Evolutionary conservation across 2,888 invertebrate genomes (phyloP).

Genomic region (Phorcus lineatus): DNA sequence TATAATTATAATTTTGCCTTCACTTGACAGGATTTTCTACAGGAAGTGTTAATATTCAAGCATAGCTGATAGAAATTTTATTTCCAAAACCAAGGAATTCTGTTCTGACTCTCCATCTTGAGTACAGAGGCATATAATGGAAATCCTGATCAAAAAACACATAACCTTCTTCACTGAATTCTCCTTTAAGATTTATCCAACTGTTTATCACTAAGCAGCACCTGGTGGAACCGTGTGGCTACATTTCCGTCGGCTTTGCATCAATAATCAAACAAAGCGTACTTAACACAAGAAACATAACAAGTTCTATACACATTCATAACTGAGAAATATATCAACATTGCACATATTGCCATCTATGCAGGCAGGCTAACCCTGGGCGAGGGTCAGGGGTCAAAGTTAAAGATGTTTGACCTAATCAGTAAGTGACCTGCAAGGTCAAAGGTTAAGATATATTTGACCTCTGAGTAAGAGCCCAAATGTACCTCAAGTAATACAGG

Average conservation of each 20-base stretch:
- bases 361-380: neutral
- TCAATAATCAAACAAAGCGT: neutral
- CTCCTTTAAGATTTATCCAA: too few species aligned
- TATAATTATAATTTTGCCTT: too few species aligned
- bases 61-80: too few species aligned
- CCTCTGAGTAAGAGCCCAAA: too few species aligned
- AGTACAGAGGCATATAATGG: too few species aligned
- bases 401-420: neutral
- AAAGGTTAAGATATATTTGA: neutral
- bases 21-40: too few species aligned
- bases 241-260: neutral
- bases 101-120: too few species aligned
- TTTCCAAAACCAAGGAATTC: too few species aligned
- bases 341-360: constrained; percentile 20
- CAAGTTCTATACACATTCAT: neutral
- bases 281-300: constrained; percentile 14
- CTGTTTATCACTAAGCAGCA: neutral
- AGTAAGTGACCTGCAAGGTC: neutral
- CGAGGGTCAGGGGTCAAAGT: neutral
- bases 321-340: neutral
- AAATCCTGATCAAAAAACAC: too few species aligned
- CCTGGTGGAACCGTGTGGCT: neutral
- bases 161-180: too few species aligned
- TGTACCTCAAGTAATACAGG: too few species aligned
- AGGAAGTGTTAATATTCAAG: too few species aligned